phyloP scores from a whole-genome alignment of 2,888 invertebrate species.

The Dasypolia templi region DNA sequence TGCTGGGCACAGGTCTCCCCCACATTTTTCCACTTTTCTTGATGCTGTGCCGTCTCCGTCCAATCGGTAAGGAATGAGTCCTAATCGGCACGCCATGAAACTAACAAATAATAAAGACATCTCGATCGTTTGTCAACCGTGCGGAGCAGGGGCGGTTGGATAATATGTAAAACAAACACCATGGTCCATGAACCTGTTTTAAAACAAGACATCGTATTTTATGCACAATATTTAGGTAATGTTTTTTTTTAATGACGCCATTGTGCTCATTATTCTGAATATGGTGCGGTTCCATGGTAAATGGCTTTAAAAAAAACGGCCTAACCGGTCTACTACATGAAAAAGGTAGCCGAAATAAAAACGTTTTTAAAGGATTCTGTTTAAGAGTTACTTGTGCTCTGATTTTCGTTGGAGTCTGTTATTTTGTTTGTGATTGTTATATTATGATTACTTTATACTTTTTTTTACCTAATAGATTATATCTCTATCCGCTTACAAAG shows the following conservation, averaged over 20 bases:
- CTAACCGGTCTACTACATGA: neutral
- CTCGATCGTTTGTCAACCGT: neutral
- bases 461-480: neutral
- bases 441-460: neutral
- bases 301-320: neutral
- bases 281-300: neutral
- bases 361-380: neutral
- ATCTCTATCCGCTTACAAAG: too few relatives aligned
- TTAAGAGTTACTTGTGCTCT: neutral
- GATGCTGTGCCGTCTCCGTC: too few relatives aligned
- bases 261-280: neutral
- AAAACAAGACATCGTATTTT: neutral
- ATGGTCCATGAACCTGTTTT: neutral
- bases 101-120: too few relatives aligned
- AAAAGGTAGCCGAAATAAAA: conserved; percentile 7
- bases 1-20: too few relatives aligned
- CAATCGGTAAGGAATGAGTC: too few relatives aligned
- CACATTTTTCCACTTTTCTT: too few relatives aligned
- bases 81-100: too few relatives aligned
- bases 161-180: neutral
- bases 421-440: neutral
- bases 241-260: conserved; percentile 7
- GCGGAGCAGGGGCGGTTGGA: neutral
- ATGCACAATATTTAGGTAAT: too few relatives aligned
- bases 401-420: neutral